Evolutionary conservation across 2,797 vertebrate species (phyloP).

Genomic region (Triplophysa yarkandensis): DNA sequence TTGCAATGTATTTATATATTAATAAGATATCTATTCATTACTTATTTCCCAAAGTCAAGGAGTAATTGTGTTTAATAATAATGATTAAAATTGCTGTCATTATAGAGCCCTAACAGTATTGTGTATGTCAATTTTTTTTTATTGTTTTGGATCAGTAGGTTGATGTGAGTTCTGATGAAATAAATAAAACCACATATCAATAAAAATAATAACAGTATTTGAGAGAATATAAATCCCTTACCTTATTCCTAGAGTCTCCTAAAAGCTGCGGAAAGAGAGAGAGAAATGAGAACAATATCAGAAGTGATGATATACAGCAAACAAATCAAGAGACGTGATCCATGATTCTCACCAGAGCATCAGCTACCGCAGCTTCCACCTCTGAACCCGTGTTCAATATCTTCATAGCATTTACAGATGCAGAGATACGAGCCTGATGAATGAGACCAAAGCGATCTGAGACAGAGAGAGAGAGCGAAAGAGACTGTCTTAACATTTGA

Average conservation of each 20-base stretch:
- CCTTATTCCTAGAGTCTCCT: conserved; percentile 97
- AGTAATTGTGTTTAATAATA: no score
- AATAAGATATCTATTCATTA: no score
- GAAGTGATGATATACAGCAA: no score
- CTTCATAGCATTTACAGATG: conserved; percentile 89
- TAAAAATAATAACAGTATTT: background rate
- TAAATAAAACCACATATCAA: background rate
- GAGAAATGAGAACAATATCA: conserved; percentile 54
- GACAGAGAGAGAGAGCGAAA: background rate
- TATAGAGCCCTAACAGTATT: no score
- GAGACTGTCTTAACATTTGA: background rate
- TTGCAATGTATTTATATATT: no score
- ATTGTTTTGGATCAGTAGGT: no score
- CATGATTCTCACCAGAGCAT: conserved; percentile 83
- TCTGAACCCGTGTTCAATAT: conserved; percentile 92
- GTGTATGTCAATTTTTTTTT: no score
- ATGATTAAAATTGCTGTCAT: no score
- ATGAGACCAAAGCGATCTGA: conserved; percentile 78
- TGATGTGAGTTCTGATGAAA: no score
- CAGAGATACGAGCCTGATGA: conserved; percentile 87
- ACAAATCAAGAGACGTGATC: no score
- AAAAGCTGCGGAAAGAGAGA: conserved; percentile 90
- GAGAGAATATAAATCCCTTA: conserved; percentile 67
- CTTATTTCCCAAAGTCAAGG: no score
- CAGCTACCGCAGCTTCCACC: conserved; percentile 90